A percentile compares a stretch with the other conserved stretches of the same genome.
Conservation (phyloP, 2,113 vertebrate genomes). For the Stigmatopora argus region DNA sequence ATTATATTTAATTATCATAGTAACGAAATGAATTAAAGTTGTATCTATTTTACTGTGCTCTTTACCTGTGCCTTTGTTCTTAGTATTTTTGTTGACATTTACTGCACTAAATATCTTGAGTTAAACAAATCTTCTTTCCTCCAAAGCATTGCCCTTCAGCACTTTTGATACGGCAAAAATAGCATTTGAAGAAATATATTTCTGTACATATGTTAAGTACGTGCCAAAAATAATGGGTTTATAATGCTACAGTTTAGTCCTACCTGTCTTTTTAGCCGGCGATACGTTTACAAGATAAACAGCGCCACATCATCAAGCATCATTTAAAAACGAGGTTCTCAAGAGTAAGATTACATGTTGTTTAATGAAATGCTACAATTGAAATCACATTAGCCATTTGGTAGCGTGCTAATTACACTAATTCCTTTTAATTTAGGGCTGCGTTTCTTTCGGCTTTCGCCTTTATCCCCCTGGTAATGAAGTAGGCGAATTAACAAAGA, state of each 20-base stretch:
- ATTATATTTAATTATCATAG: background rate
- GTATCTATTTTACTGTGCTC: no score
- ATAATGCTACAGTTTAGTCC: constrained; percentile 15
- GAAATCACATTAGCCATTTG: constrained; percentile 66
- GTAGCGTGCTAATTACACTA: constrained; percentile 71
- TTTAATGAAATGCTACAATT: constrained; percentile 64
- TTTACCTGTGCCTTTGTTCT: no score
- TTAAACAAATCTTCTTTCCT: no score
- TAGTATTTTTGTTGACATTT: no score
- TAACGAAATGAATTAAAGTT: background rate
- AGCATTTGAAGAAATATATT: no score
- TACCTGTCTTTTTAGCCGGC: constrained; percentile 35
- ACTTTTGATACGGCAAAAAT: no score
- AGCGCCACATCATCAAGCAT: constrained; percentile 11
- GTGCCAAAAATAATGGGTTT: no score
- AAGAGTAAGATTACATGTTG: constrained; percentile 61
- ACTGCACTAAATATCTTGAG: no score
- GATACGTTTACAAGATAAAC: constrained; percentile 26
- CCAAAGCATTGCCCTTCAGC: no score
- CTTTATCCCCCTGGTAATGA: constrained; percentile 69
- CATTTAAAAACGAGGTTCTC: constrained; percentile 42
- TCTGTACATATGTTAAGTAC: no score
- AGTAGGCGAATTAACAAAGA: constrained; percentile 53
- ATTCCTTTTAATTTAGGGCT: constrained; percentile 70
- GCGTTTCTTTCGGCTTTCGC: constrained; percentile 68